These are phyloP conservation scores for Periophthalmus modestus DNA, from an alignment of 2,113 vertebrate genomes.

Conservation along the genomic window DNA sequence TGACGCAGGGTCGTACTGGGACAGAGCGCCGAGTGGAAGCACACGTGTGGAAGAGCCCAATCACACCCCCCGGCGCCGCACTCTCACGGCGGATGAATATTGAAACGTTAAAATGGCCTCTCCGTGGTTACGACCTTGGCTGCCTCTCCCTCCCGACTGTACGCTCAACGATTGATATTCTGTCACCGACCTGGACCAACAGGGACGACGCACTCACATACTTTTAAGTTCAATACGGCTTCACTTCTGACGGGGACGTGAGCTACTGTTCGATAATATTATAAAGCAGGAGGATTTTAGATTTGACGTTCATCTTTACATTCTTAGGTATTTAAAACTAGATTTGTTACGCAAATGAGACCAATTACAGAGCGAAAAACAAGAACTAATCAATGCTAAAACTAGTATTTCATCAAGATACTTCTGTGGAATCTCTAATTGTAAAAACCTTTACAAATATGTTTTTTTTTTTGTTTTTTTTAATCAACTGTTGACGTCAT, in stretches of 20 bases:
- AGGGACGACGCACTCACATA: conserved; percentile 10
- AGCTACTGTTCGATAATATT: neutral
- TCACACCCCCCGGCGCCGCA: conserved; percentile 17
- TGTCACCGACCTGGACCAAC: conserved; percentile 20
- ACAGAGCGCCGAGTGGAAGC: conserved; percentile 2
- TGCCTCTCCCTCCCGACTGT: neutral
- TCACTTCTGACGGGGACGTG: neutral
- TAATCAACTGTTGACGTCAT: too few relatives aligned
- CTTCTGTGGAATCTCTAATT: too few relatives aligned
- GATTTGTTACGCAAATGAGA: too few relatives aligned
- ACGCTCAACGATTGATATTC: conserved; percentile 31
- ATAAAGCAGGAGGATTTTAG: neutral
- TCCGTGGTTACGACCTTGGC: conserved; percentile 39
- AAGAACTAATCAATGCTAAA: too few relatives aligned
- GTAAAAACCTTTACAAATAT: too few relatives aligned
- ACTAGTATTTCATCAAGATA: too few relatives aligned
- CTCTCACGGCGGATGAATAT: conserved; percentile 43
- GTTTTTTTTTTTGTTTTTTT: too few relatives aligned
- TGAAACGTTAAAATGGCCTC: conserved; percentile 25
- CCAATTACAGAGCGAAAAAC: neutral
- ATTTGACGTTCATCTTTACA: neutral
- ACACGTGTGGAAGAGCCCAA: conserved; percentile 11
- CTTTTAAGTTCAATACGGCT: neutral
- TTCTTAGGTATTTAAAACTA: neutral
- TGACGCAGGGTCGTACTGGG: conserved; percentile 28